These are phyloP conservation scores for Atopsyche davidsoni DNA, from an alignment of 1,140 invertebrate genomes.

Conservation along the genomic window DNA sequence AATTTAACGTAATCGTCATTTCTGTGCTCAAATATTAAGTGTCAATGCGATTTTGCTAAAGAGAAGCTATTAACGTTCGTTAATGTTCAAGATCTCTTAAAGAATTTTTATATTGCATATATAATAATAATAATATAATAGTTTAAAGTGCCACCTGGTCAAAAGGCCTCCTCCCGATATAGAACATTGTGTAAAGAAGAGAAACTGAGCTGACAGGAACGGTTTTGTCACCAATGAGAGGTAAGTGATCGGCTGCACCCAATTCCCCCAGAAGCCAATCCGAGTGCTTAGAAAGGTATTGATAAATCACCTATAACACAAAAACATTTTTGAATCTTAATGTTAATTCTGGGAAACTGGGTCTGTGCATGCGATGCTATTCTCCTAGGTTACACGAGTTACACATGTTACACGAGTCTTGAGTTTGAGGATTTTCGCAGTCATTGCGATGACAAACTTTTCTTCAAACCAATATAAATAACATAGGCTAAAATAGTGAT, in stretches of 20 bases:
- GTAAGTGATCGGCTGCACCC: slow-evolving; percentile 40
- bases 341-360: too few relatives aligned
- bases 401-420: too few relatives aligned
- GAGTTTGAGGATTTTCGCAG: too few relatives aligned
- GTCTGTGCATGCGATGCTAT: too few relatives aligned
- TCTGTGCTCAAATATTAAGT: neutral
- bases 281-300: slow-evolving; percentile 61
- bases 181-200: slow-evolving; percentile 68
- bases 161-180: slow-evolving; percentile 62
- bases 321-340: too few relatives aligned
- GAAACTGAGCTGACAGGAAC: slow-evolving; percentile 49
- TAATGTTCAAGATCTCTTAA: too few relatives aligned
- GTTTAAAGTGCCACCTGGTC: slow-evolving; percentile 53
- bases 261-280: slow-evolving; percentile 59
- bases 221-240: slow-evolving; percentile 38
- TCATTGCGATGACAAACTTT: too few relatives aligned
- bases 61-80: neutral
- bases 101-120: too few relatives aligned
- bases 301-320: slow-evolving; percentile 53
- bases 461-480: too few relatives aligned
- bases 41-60: neutral
- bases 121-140: neutral
- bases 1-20: slow-evolving; percentile 4
- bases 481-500: too few relatives aligned
- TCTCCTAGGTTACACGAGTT: too few relatives aligned